Conservation (phyloP, 2,797 vertebrate genomes). For the Helicolenus hilgendorfi region DNA sequence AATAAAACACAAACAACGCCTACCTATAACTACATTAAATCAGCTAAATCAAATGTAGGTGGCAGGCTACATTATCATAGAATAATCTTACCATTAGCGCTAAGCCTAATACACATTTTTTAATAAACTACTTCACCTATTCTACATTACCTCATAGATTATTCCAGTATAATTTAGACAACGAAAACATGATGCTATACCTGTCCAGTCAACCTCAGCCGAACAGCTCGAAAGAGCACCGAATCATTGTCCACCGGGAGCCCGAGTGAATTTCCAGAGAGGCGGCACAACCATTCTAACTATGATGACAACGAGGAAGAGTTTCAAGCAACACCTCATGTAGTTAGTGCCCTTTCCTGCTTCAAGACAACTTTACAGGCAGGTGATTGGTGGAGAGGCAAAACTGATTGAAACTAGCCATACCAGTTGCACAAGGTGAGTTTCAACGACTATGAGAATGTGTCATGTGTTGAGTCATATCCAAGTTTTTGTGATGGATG, state of each 20-base stretch:
- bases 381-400: slow-evolving; percentile 54
- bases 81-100: not conserved
- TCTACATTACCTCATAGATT: not conserved
- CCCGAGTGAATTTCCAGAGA: slow-evolving; percentile 4
- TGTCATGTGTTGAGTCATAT: not conserved
- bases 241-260: not conserved
- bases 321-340: not conserved
- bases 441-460: slow-evolving; percentile 59
- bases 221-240: not conserved
- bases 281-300: slow-evolving; percentile 27
- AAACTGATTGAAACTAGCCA: slow-evolving; percentile 62
- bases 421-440: slow-evolving; percentile 79
- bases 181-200: slow-evolving; percentile 45
- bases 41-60: not conserved
- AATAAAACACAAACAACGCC: not conserved
- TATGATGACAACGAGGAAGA: slow-evolving; percentile 41
- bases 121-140: not conserved
- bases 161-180: not conserved
- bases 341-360: slow-evolving; percentile 4
- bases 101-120: not conserved
- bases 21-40: not conserved
- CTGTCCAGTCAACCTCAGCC: slow-evolving; percentile 23
- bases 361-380: slow-evolving; percentile 1
- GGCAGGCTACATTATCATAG: not conserved
- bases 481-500: not conserved